Evolutionary conservation across 1,140 invertebrate species (phyloP), one percentile per base, ranked within the genome.

Genomic region (Branchinecta lynchi): DNA sequence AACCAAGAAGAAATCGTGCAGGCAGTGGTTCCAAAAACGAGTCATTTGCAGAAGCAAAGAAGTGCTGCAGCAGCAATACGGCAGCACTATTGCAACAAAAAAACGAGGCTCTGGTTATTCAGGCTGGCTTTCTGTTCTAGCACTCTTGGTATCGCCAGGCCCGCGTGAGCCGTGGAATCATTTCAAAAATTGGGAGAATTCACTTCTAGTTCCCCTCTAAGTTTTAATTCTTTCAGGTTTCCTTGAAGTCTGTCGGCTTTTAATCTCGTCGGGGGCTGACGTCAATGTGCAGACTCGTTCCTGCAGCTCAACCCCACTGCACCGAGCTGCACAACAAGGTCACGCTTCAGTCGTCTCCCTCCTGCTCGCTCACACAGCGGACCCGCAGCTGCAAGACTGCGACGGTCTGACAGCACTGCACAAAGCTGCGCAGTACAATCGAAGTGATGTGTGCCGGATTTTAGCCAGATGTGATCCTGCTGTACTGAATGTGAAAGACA

Each of bases 341-440:
- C 51, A 60, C 17, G 12, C 12, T 15, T 12, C 12, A 60, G 17
- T 60, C 12, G 51, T 60, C 12, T 60, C 51, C 12, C 51, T 60
- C 17, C 17, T 60, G 17, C 17, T 60, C 12, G 12, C 51, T 15
- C 12, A 60, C 12, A 20, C 1, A 15, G 51, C 51, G 3, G 51
- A 60, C 17, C 51, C 51, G 17, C 51, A 3, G 51, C 3, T 60
- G 12, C 17, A 15, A 60, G 51, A 60, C 17, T 60, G 51, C 17
- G 51, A 60, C 51, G 51, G 51, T 15, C 51, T 15, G 17, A 60
- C 51, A 60, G 12, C 51, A 60, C 51, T 60, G 51, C 51, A 60
- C 51, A 60, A 60, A 60, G 51, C 51, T 12, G 51, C 51, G 17
- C 51, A 60, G 17, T 15, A 15, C 12, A 60, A 60, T 60, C 12